A percentile compares a stretch with the other conserved stretches of the same genome.
Evolutionary conservation across 2,888 invertebrate species (phyloP).

Genomic region (Conops quadrifasciatus): DNA sequence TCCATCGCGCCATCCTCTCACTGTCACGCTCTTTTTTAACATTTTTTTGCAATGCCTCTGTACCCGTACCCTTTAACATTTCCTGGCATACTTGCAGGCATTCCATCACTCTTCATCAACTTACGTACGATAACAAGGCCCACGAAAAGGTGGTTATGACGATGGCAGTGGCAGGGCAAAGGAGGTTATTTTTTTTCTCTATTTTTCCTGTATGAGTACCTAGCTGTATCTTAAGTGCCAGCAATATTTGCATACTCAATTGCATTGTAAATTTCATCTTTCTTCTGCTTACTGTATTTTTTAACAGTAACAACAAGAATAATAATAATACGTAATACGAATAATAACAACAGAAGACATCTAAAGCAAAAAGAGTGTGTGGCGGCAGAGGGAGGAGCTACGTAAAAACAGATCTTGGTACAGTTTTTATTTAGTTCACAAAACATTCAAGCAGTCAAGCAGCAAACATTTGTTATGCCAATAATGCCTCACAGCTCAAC

Average conservation of each 20-base stretch:
- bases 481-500: background rate
- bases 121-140: too few species aligned
- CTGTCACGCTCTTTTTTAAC: background rate
- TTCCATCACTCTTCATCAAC: too few species aligned
- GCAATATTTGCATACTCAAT: slow-evolving; percentile 64
- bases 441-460: slow-evolving; percentile 49
- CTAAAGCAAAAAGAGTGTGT: background rate
- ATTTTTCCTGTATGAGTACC: background rate
- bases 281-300: background rate
- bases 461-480: slow-evolving; percentile 18
- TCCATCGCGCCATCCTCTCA: background rate
- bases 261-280: slow-evolving; percentile 60
- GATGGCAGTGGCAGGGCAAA: too few species aligned
- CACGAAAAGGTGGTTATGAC: background rate
- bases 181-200: background rate
- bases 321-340: slow-evolving; percentile 6
- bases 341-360: background rate
- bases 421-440: slow-evolving; percentile 60
- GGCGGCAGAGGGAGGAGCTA: slow-evolving; percentile 18
- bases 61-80: background rate
- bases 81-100: background rate
- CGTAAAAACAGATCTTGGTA: slow-evolving; percentile 46
- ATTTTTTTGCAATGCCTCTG: background rate
- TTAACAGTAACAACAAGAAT: slow-evolving; percentile 20
- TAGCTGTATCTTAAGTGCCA: slow-evolving; percentile 45